These are phyloP conservation scores for Crocodylus rhombifer DNA, from an alignment of 2,797 vertebrate species.

Conservation along the genomic window DNA sequence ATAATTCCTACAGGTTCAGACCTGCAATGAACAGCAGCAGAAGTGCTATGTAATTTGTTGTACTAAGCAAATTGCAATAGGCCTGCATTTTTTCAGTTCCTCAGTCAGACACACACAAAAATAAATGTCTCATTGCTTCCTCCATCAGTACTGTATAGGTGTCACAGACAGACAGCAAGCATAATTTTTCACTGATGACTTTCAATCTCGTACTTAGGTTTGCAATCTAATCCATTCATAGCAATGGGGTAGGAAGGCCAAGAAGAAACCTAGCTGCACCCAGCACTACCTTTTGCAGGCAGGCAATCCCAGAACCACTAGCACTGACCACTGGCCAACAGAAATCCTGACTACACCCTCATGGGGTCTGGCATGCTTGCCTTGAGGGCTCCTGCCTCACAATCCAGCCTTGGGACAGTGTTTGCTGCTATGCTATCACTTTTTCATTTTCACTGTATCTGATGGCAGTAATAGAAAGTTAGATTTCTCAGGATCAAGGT, in stretches of 20 bases:
- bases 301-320: fast-evolving
- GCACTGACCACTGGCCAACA: neutral
- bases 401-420: neutral
- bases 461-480: fast-evolving
- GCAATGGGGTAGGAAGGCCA: fast-evolving
- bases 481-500: neutral
- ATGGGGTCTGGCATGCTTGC: fast-evolving
- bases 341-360: neutral
- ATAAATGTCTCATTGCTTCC: fast-evolving
- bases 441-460: neutral
- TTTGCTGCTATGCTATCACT: neutral
- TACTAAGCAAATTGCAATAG: no score
- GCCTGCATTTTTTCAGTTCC: neutral
- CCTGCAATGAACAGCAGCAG: neutral
- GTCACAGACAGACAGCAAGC: neutral
- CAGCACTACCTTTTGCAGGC: fast-evolving
- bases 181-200: neutral
- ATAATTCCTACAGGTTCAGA: neutral
- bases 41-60: neutral
- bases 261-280: fast-evolving
- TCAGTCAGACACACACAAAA: neutral
- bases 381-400: fast-evolving
- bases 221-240: fast-evolving
- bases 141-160: fast-evolving
- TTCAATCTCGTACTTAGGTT: fast-evolving